Evolutionary conservation across 2,113 vertebrate species (phyloP), one percentile per base, ranked within the genome.

Genomic region (Xyrauchen texanus): DNA sequence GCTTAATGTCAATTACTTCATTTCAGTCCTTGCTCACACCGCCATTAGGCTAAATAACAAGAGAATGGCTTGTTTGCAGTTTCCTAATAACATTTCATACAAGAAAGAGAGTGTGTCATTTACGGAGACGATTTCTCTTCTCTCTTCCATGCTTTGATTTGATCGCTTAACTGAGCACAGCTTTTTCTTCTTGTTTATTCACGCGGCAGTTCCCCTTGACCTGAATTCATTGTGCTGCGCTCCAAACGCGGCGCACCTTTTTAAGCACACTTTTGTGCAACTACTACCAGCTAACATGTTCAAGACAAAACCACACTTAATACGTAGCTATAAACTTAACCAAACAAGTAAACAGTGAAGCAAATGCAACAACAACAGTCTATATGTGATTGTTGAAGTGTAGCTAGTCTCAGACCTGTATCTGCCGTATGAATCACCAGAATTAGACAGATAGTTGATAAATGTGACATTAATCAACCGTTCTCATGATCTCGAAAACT

Each of bases 121-220:
- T 65, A 76, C 62, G 42, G 62, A 76, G 73, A 55, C 68, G 68
- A 21, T 66, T 72, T 47, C 7, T 66, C 21, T 79, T 45, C 69
- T 69, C 69, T 74, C 52, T 64, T 80, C 69, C 67, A 58, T 51
- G 16, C 55, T 93, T 92, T 84, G 84, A 93, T 94, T 94, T 94
- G 89, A 34, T 34, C 21, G 21, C 21, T 34, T 34, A 34, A 93
- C 92, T 94, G 93, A 94, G 88, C 94, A 94, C 93, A 93, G 92
- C 91, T 94, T 76, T 91, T 92, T 92, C 93, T 95, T 94, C 89
- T 91, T 94, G 94, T 93, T 91, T 93, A 95, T 94, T 94, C 95
- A 95, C 92, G 94, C 94, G 92, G 91, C 80, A 84, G 77, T 77
- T 89, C 83, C 80, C 80, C 74, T 84, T 86, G 86, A 92, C 92